A percentile compares a stretch with the other conserved stretches of the same genome.
Evolutionary conservation across 1,140 invertebrate genomes (phyloP).

Genomic region (Fopius arisanus): DNA sequence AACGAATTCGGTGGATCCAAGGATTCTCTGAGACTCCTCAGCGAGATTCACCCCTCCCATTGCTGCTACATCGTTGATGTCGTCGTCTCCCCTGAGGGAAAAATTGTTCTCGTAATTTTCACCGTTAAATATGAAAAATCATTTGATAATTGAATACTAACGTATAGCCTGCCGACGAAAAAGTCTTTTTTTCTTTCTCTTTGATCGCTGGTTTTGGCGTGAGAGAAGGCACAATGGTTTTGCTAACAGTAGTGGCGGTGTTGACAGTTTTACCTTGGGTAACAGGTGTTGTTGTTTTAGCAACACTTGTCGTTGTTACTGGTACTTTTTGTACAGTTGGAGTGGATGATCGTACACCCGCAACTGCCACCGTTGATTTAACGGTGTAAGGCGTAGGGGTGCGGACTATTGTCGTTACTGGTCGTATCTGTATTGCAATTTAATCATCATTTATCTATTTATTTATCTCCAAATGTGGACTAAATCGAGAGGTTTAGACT

Average conservation of each 20-base stretch:
- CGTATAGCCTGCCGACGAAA: constrained; percentile 67
- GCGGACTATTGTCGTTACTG: constrained; percentile 49
- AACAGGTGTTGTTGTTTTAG: constrained; percentile 49
- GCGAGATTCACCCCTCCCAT: constrained; percentile 99
- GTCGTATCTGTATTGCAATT: constrained; percentile 44
- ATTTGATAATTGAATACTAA: constrained; percentile 41
- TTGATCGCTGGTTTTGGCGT: constrained; percentile 64
- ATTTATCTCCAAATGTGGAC: no score
- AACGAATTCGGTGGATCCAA: constrained; percentile 94
- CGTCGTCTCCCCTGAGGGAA: constrained; percentile 80
- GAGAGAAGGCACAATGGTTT: constrained; percentile 63
- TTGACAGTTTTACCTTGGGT: constrained; percentile 56
- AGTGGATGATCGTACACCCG: constrained; percentile 49
- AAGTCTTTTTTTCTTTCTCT: constrained; percentile 73
- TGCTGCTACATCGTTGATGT: constrained; percentile 98
- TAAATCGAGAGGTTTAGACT: no score
- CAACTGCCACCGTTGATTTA: constrained; percentile 53
- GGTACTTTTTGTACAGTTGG: constrained; percentile 52
- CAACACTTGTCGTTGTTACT: constrained; percentile 40
- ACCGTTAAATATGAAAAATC: background rate
- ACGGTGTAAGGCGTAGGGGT: constrained; percentile 52
- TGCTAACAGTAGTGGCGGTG: constrained; percentile 55
- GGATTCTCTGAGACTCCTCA: constrained; percentile 94
- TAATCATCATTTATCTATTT: constrained; percentile 13
- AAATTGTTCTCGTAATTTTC: background rate